Evolutionary conservation across 2,888 invertebrate genomes (phyloP).

Genomic region (Andrena hattorfiana): DNA sequence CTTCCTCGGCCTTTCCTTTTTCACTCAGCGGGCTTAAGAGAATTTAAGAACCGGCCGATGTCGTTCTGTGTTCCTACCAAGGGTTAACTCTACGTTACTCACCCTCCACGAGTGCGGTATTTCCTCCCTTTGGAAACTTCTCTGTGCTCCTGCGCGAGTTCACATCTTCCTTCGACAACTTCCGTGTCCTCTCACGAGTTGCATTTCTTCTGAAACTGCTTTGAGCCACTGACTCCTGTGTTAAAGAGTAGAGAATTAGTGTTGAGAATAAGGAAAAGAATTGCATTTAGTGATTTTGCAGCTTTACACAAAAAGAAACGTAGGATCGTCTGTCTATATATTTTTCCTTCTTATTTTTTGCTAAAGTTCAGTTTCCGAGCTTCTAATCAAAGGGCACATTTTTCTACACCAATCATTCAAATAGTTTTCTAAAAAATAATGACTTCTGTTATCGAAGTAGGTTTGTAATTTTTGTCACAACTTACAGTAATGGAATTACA

Average conservation of each 20-base stretch:
- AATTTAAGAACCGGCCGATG: constrained; percentile 69
- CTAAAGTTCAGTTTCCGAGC: no score
- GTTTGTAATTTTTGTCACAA: no score
- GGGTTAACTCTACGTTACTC: constrained; percentile 56
- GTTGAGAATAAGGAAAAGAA: neutral
- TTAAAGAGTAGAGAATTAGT: neutral
- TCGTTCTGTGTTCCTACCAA: constrained; percentile 48
- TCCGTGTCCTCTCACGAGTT: constrained; percentile 41
- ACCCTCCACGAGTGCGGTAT: constrained; percentile 15
- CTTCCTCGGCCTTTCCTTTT: constrained; percentile 68
- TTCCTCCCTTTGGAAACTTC: constrained; percentile 7
- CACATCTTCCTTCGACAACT: constrained; percentile 31
- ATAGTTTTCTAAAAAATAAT: no score
- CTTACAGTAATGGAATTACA: no score
- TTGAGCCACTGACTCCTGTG: constrained; percentile 31
- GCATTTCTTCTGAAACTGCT: constrained; percentile 42
- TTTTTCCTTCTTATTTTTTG: no score
- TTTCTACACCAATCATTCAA: no score
- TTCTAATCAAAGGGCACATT: no score
- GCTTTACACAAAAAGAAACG: no score
- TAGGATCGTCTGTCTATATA: no score
- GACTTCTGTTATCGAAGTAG: no score
- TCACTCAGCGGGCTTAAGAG: constrained; percentile 72
- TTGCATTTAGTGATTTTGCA: neutral
- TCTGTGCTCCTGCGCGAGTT: neutral